Evolutionary conservation across 2,888 invertebrate species (phyloP).

Genomic region (Ryuthela nishihirai): DNA sequence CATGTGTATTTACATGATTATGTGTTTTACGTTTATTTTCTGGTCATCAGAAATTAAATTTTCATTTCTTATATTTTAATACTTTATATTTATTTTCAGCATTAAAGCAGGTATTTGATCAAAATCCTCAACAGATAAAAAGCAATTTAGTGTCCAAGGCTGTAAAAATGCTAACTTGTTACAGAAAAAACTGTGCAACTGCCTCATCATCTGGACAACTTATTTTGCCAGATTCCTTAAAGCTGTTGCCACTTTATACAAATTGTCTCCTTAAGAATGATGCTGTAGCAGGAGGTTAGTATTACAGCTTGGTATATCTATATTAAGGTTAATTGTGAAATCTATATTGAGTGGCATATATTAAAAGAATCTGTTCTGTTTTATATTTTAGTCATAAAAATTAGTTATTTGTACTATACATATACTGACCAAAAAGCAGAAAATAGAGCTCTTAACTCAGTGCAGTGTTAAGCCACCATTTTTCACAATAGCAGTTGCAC

Average conservation of each 20-base stretch:
- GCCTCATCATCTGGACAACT: slow-evolving; percentile 71
- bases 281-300: slow-evolving; percentile 68
- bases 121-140: slow-evolving; percentile 22
- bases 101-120: slow-evolving; percentile 21
- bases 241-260: slow-evolving; percentile 88
- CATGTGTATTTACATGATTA: background rate
- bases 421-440: too few relatives aligned
- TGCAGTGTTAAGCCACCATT: too few relatives aligned
- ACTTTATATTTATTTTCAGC: background rate
- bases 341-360: too few relatives aligned
- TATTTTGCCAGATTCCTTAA: slow-evolving; percentile 97
- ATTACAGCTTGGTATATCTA: background rate
- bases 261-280: slow-evolving; percentile 91
- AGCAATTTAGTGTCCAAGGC: slow-evolving; percentile 5
- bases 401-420: too few relatives aligned
- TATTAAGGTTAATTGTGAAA: too few relatives aligned
- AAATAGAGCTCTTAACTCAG: too few relatives aligned
- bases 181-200: slow-evolving; percentile 13
- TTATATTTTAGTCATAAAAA: too few relatives aligned
- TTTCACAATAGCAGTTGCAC: too few relatives aligned
- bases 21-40: background rate
- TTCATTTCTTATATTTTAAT: too few relatives aligned
- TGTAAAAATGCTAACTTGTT: slow-evolving; percentile 18
- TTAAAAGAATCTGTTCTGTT: too few relatives aligned
- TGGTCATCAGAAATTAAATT: too few relatives aligned